Percentiles rank a stretch among this genome's conserved stretches.
These are phyloP conservation scores for Tursiops truncatus DNA, from an alignment of 2,113 vertebrate genomes.

Conservation along the genomic window DNA sequence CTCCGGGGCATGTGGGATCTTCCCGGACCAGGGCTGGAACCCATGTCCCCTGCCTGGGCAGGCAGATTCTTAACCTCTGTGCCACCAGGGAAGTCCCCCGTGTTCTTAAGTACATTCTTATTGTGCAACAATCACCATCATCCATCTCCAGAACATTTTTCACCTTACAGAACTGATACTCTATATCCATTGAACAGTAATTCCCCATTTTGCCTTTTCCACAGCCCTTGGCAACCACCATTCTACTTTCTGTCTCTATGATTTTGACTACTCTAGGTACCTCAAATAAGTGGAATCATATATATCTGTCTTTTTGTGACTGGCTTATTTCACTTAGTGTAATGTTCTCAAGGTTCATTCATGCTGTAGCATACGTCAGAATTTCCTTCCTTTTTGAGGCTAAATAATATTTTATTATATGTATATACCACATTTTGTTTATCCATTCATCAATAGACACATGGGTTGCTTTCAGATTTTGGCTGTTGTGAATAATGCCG, in stretches of 20 bases:
- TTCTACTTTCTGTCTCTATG: background rate
- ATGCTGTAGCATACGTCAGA: background rate
- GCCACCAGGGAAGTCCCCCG: background rate
- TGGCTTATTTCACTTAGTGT: constrained; percentile 1
- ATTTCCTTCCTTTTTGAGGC: background rate
- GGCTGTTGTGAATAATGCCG: background rate
- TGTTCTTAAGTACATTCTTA: background rate
- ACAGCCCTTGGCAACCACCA: background rate
- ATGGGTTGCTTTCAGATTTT: background rate
- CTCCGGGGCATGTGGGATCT: too few species aligned
- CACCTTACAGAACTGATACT: background rate
- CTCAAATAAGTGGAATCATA: background rate
- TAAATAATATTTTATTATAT: background rate
- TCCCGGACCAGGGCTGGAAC: too few species aligned
- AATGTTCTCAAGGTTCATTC: background rate
- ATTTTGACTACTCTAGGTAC: background rate
- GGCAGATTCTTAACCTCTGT: too few species aligned
- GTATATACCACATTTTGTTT: background rate
- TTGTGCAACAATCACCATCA: background rate
- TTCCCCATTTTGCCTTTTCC: background rate
- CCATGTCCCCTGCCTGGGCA: too few species aligned
- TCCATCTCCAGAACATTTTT: background rate
- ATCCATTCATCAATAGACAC: background rate
- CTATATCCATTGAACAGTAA: background rate
- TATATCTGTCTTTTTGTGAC: background rate